Evolutionary conservation across 2,888 invertebrate genomes (phyloP).

Genomic region (Sphaeridia pumilis): DNA sequence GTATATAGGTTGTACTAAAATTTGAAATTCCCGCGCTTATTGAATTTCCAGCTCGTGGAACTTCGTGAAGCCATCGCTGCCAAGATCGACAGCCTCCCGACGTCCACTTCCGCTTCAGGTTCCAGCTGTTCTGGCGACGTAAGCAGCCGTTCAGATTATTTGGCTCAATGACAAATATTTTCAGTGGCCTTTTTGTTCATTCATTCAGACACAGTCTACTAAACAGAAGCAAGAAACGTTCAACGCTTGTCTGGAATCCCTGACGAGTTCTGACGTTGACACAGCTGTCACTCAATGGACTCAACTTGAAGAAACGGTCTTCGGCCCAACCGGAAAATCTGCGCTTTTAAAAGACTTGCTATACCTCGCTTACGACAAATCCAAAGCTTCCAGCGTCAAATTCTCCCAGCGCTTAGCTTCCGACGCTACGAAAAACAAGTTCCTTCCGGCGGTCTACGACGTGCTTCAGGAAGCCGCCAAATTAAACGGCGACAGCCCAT

Average conservation of each 20-base stretch:
- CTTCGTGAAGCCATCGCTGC: too few relatives aligned
- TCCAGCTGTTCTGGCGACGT: too few relatives aligned
- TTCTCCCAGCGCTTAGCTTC: constrained; percentile 1
- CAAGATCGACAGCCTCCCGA: too few relatives aligned
- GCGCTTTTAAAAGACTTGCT: constrained; percentile 9
- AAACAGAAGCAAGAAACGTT: not conserved
- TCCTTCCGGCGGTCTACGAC: constrained; percentile 6
- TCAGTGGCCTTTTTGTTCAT: too few relatives aligned
- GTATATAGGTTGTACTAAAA: too few relatives aligned
- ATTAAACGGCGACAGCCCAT: constrained; percentile 7
- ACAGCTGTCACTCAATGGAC: constrained; percentile 8
- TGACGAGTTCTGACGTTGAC: not conserved
- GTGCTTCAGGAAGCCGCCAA: constrained; percentile 4
- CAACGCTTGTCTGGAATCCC: constrained; percentile 1
- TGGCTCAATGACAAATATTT: too few relatives aligned
- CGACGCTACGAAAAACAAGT: not conserved
- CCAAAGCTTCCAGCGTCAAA: constrained; percentile 2
- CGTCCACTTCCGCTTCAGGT: too few relatives aligned
- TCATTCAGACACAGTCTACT: too few relatives aligned
- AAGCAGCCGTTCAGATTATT: too few relatives aligned
- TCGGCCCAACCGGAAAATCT: constrained; percentile 3
- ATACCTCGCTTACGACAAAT: constrained; percentile 8
- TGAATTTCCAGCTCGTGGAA: too few relatives aligned
- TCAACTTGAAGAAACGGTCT: constrained; percentile 1
- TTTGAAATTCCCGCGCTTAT: too few relatives aligned